These are phyloP conservation scores for Bicyclus anynana DNA, from an alignment of 1,140 invertebrate species.

Conservation along the genomic window DNA sequence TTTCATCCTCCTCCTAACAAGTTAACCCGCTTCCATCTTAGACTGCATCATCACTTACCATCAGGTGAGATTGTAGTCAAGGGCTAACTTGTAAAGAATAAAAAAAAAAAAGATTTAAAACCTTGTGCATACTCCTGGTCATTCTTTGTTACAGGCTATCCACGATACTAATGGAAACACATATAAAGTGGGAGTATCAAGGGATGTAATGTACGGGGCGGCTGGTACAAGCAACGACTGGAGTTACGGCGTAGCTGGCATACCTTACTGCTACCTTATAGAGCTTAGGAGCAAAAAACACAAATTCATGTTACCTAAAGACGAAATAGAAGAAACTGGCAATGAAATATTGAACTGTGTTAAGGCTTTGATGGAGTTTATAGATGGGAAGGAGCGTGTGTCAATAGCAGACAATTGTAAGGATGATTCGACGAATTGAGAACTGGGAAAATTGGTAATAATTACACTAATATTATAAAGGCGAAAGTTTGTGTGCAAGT, in stretches of 20 bases:
- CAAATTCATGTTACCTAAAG: conserved; percentile 84
- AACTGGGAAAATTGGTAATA: too few relatives aligned
- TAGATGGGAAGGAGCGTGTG: conserved; percentile 27
- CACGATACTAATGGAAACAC: conserved; percentile 51
- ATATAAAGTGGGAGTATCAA: conserved; percentile 65
- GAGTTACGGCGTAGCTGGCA: conserved; percentile 78
- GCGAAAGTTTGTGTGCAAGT: too few relatives aligned
- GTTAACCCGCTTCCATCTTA: too few relatives aligned
- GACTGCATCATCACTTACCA: too few relatives aligned
- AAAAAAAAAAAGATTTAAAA: too few relatives aligned
- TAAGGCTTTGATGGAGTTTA: conserved; percentile 78
- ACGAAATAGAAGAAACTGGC: conserved; percentile 82
- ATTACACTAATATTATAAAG: too few relatives aligned
- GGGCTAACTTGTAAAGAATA: too few relatives aligned
- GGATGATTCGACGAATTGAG: neutral
- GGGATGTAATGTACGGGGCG: conserved; percentile 72
- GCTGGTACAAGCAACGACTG: conserved; percentile 84
- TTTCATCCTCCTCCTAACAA: too few relatives aligned
- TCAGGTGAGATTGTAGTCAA: too few relatives aligned
- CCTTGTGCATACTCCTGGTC: conserved; percentile 11
- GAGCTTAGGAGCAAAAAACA: conserved; percentile 81
- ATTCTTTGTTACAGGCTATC: conserved; percentile 50
- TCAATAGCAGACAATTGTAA: neutral
- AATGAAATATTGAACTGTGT: conserved; percentile 81
- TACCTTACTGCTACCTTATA: conserved; percentile 83